Conservation (phyloP, 2,888 invertebrate species). For the Nephrotoma guestfalica region DNA sequence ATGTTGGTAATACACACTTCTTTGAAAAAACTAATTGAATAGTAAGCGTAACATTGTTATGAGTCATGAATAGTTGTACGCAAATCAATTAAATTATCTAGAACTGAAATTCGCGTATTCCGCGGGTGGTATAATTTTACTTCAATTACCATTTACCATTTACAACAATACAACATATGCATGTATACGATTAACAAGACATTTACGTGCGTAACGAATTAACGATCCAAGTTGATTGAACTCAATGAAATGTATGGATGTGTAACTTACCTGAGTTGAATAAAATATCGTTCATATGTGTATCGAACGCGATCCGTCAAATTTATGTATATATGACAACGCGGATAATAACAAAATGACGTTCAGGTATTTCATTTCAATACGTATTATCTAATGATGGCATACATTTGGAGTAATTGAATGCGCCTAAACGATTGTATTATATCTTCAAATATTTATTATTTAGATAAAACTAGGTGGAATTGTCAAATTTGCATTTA, state of each 20-base stretch:
- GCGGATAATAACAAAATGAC: neutral
- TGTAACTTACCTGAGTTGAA: neutral
- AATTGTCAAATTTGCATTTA: too few relatives aligned
- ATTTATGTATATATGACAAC: neutral
- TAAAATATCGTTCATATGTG: neutral
- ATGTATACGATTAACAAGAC: neutral
- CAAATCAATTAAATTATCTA: neutral
- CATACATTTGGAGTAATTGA: neutral
- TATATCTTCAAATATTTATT: neutral
- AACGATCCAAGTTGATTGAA: neutral
- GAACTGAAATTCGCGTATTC: neutral
- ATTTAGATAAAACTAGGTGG: too few relatives aligned
- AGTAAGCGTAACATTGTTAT: neutral
- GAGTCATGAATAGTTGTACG: neutral
- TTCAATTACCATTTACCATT: neutral
- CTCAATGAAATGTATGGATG: neutral
- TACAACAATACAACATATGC: neutral
- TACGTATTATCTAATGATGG: neutral
- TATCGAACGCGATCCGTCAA: neutral
- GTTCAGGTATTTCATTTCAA: neutral
- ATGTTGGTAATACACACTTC: too few relatives aligned
- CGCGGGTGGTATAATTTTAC: neutral
- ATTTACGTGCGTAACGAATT: neutral
- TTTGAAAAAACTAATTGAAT: neutral
- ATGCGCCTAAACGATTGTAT: neutral